Percentiles rank a stretch among this genome's conserved stretches.
Conservation (phyloP, 2,797 vertebrate genomes). For the Streptopelia turtur region DNA sequence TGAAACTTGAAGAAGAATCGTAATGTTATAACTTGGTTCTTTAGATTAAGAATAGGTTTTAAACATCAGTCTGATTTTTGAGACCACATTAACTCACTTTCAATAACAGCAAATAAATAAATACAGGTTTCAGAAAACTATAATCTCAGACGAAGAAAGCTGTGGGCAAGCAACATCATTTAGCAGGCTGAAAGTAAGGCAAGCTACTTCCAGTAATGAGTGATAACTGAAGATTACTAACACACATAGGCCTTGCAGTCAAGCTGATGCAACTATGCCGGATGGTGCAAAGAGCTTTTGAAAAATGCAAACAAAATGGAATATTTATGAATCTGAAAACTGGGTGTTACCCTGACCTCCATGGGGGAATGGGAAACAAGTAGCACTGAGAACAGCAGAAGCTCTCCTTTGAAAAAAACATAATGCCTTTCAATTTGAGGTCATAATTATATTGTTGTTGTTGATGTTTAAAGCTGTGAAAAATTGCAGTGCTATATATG, state of each 20-base stretch:
- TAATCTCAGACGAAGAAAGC: not conserved
- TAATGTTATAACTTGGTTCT: not conserved
- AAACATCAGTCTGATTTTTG: not conserved
- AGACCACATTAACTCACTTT: not conserved
- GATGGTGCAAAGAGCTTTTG: not conserved
- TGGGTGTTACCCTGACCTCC: not conserved
- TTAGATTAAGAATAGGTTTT: not conserved
- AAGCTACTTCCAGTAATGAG: not conserved
- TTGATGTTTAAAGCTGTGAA: not conserved
- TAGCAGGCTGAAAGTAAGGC: not conserved
- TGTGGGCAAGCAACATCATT: not conserved
- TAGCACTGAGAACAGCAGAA: not conserved
- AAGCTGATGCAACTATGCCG: not conserved
- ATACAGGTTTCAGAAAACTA: not conserved
- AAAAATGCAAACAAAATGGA: not conserved
- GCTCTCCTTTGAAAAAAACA: not conserved
- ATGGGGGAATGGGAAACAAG: not conserved
- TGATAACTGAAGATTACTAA: not conserved
- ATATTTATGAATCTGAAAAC: not conserved
- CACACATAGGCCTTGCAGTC: not conserved
- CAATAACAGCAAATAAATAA: not conserved
- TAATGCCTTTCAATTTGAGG: not conserved
- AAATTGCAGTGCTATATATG: not conserved
- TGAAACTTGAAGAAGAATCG: not conserved
- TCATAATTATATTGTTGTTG: not conserved